Percentiles rank a stretch among this genome's conserved stretches.
Evolutionary conservation across 2,797 vertebrate species (phyloP).

Genomic region (Telmatherina bonti): DNA sequence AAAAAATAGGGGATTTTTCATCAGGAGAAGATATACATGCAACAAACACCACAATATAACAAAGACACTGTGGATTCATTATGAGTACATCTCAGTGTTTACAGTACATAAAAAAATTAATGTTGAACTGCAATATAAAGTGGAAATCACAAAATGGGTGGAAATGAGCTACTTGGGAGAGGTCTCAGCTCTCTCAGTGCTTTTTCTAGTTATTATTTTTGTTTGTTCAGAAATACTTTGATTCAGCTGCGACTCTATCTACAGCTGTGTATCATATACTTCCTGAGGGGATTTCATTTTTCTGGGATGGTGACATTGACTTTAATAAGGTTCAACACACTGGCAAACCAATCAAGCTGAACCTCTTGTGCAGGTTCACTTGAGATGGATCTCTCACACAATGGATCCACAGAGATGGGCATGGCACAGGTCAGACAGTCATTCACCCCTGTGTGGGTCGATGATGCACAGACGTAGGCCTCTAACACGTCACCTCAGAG

Average conservation of each 20-base stretch:
- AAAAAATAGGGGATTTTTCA: no score
- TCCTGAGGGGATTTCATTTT: slow-evolving; percentile 69
- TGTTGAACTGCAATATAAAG: no score
- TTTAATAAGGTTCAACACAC: slow-evolving; percentile 73
- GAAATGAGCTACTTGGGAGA: no score
- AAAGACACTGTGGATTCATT: no score
- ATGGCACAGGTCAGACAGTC: slow-evolving; percentile 53
- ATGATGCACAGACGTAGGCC: slow-evolving; percentile 70
- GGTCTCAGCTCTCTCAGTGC: no score
- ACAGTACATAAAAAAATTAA: no score
- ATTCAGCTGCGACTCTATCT: slow-evolving; percentile 49
- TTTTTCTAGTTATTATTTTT: slow-evolving; percentile 2
- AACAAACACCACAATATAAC: no score
- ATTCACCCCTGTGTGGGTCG: slow-evolving; percentile 67
- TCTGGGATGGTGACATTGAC: slow-evolving; percentile 65
- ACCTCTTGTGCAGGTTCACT: slow-evolving; percentile 60
- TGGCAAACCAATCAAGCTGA: slow-evolving; percentile 65
- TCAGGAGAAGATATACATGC: no score
- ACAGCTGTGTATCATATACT: slow-evolving; percentile 47
- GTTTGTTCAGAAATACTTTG: slow-evolving; percentile 25
- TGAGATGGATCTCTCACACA: slow-evolving; percentile 62
- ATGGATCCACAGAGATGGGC: slow-evolving; percentile 60
- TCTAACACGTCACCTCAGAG: slow-evolving; percentile 53
- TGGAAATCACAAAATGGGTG: no score
- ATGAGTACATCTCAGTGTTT: no score